These are phyloP conservation scores for Phaenicophaeus curvirostris DNA, from an alignment of 2,797 vertebrate species.

Conservation along the genomic window DNA sequence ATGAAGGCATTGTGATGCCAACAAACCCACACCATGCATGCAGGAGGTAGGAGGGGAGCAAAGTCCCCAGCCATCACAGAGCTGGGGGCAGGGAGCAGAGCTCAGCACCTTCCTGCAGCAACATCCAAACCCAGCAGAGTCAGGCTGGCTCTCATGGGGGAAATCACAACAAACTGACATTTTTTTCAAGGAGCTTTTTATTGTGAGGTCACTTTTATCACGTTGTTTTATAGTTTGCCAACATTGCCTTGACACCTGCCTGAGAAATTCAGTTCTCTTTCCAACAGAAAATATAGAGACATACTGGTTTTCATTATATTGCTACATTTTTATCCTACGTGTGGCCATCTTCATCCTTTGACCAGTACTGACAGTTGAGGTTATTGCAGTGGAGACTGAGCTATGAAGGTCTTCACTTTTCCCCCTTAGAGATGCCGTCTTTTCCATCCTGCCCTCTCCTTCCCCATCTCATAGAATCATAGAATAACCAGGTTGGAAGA, in stretches of 20 bases:
- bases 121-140: neutral
- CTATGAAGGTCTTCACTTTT: neutral
- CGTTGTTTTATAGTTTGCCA: conserved; percentile 39
- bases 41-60: neutral
- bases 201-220: neutral
- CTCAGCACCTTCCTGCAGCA: neutral
- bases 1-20: no score
- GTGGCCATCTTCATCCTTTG: neutral
- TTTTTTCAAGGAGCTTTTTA: neutral
- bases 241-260: conserved; percentile 40
- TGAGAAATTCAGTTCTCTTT: conserved; percentile 65
- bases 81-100: no score
- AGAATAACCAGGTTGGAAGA: no score
- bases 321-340: neutral
- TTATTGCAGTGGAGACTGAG: neutral
- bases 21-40: fast-evolving
- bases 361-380: neutral
- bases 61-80: neutral
- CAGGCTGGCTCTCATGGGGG: neutral
- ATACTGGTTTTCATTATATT: conserved; percentile 52
- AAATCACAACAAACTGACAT: neutral
- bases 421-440: neutral
- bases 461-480: no score
- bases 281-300: conserved; percentile 22
- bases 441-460: neutral